These are phyloP conservation scores for Linurgus olivaceus DNA, from an alignment of 2,797 vertebrate genomes.

Conservation along the genomic window DNA sequence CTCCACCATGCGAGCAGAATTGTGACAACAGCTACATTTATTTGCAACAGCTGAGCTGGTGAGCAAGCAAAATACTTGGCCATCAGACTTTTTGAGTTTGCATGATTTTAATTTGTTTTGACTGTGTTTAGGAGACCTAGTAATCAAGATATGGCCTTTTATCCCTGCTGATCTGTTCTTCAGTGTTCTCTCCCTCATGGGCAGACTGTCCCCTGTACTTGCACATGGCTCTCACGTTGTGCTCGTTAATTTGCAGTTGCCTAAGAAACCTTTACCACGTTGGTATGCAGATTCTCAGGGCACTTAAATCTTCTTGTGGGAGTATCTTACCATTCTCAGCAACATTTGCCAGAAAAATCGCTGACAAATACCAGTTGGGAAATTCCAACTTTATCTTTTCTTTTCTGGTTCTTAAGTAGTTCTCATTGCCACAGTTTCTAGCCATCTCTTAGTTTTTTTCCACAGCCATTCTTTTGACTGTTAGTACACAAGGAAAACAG, in stretches of 20 bases:
- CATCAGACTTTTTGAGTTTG: neutral
- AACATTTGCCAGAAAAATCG: neutral
- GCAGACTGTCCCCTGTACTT: neutral
- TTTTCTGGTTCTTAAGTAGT: neutral
- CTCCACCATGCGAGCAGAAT: fast-evolving
- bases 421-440: neutral
- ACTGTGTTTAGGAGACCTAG: neutral
- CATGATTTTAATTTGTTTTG: neutral
- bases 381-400: neutral
- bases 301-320: neutral
- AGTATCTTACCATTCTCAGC: neutral
- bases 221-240: neutral
- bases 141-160: neutral
- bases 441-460: neutral
- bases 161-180: neutral
- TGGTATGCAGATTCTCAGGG: neutral
- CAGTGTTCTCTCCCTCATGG: neutral
- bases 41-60: neutral
- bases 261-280: neutral
- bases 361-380: neutral
- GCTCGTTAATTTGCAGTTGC: neutral
- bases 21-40: neutral
- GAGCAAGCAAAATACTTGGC: neutral
- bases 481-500: neutral
- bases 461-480: fast-evolving